Evolutionary conservation across 2,113 vertebrate species (phyloP).

Genomic region (Microcebus lehilahytsara): DNA sequence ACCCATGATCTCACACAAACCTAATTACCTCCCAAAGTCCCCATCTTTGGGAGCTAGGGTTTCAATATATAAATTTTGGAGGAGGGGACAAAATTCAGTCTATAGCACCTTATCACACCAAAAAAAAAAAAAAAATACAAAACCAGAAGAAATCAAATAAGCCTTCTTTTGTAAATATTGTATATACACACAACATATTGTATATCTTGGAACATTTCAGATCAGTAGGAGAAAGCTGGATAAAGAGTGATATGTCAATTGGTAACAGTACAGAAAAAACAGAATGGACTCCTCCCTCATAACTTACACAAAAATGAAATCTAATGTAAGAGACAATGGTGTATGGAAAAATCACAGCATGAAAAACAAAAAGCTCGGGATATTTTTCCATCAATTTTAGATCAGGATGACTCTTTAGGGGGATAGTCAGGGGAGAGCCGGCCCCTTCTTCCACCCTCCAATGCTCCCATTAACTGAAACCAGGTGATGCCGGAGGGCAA

Average conservation of each 20-base stretch:
- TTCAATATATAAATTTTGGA: background rate
- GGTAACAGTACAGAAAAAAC: background rate
- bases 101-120: background rate
- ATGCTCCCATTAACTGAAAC: background rate
- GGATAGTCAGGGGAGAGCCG: background rate
- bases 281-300: background rate
- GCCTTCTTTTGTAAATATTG: background rate
- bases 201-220: background rate
- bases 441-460: no score
- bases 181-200: background rate
- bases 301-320: background rate
- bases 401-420: background rate
- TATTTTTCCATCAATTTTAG: background rate
- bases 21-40: background rate
- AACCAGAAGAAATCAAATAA: background rate
- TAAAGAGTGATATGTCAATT: background rate
- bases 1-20: background rate
- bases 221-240: background rate
- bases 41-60: background rate
- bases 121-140: background rate
- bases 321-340: background rate
- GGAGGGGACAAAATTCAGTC: background rate
- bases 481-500: background rate
- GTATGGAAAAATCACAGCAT: background rate
- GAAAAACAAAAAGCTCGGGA: background rate